phyloP scores from a whole-genome alignment of 2,888 invertebrate genomes.

The Notodonta ziczac region DNA sequence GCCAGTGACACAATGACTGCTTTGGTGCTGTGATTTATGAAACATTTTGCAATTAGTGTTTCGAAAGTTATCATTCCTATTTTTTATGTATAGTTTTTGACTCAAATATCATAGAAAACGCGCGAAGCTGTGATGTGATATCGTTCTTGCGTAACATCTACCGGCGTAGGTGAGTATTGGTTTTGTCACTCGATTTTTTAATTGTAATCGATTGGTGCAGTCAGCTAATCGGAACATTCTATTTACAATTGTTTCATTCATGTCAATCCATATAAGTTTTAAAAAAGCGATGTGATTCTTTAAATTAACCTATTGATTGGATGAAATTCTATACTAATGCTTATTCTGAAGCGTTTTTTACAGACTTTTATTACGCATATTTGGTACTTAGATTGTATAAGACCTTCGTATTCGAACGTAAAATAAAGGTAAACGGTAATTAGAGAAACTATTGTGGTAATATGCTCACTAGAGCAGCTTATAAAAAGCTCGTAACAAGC shows the following conservation, averaged over 20 bases:
- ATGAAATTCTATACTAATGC: no score
- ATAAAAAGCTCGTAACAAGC: not conserved
- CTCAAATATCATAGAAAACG: conserved; percentile 14
- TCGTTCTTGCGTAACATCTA: conserved; percentile 42
- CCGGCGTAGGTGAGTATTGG: conserved; percentile 32
- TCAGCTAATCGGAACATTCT: not conserved
- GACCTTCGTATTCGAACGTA: not conserved
- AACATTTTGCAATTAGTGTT: conserved; percentile 31
- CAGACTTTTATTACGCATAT: no score
- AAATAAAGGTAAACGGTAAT: not conserved
- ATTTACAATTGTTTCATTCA: not conserved
- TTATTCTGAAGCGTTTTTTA: no score
- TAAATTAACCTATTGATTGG: no score
- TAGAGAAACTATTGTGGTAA: no score
- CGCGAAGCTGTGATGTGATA: conserved; percentile 36
- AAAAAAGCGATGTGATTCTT: no score
- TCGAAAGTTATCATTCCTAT: conserved; percentile 22
- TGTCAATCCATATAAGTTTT: not conserved
- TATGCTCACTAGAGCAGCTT: no score
- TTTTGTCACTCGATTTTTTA: conserved; percentile 4
- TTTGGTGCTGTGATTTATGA: conserved; percentile 51
- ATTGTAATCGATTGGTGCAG: not conserved
- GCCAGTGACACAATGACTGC: conserved; percentile 50
- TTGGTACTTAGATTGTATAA: no score
- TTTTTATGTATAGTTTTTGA: conserved; percentile 8